phyloP scores from a whole-genome alignment of 2,888 invertebrate genomes.

The Microctonus brassicae region DNA sequence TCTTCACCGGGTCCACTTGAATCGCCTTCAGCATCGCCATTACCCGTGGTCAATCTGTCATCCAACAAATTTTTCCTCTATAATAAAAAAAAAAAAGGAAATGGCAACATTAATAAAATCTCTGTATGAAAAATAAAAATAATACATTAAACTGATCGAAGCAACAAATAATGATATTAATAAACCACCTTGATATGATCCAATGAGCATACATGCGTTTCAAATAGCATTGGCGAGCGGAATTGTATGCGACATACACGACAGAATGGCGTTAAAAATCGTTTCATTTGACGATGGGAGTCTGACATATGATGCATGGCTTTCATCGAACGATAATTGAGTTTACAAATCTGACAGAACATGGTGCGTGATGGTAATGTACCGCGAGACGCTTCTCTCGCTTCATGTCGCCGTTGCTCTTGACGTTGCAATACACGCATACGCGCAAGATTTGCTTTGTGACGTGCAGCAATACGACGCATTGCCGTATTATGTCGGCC shows the following conservation, averaged over 20 bases:
- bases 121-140: slow-evolving; percentile 24
- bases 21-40: slow-evolving; percentile 71
- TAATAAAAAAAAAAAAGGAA: slow-evolving; percentile 47
- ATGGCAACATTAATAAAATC: slow-evolving; percentile 21
- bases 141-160: no score
- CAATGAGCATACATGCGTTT: slow-evolving; percentile 85
- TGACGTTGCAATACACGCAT: slow-evolving; percentile 86
- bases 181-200: slow-evolving; percentile 82
- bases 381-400: slow-evolving; percentile 74
- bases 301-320: slow-evolving; percentile 84
- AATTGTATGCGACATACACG: slow-evolving; percentile 83
- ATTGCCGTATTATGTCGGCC: slow-evolving; percentile 81
- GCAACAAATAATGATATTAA: slow-evolving; percentile 20
- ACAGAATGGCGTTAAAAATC: slow-evolving; percentile 87
- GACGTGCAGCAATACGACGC: slow-evolving; percentile 80
- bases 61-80: slow-evolving; percentile 74
- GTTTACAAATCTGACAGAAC: slow-evolving; percentile 82
- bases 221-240: slow-evolving; percentile 87
- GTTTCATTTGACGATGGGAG: slow-evolving; percentile 86
- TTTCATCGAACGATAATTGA: slow-evolving; percentile 82
- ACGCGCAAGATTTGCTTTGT: slow-evolving; percentile 80
- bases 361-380: slow-evolving; percentile 75
- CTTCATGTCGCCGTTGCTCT: slow-evolving; percentile 84
- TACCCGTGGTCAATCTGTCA: slow-evolving; percentile 68
- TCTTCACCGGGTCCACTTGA: slow-evolving; percentile 78